Evolutionary conservation across 1,140 invertebrate species (phyloP).

Genomic region (Zaprionus africanus): DNA sequence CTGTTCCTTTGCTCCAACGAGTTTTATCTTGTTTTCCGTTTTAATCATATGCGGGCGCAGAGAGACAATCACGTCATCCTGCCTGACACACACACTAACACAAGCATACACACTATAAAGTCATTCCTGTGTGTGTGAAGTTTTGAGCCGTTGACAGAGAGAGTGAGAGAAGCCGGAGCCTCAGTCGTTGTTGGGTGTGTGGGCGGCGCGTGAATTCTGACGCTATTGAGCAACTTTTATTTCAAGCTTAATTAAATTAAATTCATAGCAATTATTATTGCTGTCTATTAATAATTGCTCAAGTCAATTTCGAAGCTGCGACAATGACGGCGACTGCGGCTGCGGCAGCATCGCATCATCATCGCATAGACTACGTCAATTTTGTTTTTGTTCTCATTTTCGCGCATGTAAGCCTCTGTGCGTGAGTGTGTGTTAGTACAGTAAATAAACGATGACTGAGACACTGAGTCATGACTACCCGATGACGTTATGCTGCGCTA

Average conservation of each 20-base stretch:
- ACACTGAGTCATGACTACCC: conserved; percentile 48
- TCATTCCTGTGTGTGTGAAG: conserved; percentile 41
- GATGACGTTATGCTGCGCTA: conserved; percentile 58
- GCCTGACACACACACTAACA: conserved; percentile 53
- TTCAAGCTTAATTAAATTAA: conserved; percentile 43
- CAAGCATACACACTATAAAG: conserved; percentile 35
- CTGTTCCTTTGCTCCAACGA: conserved; percentile 72
- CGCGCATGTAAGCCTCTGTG: conserved; percentile 16
- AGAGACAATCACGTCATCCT: conserved; percentile 80
- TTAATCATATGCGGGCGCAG: conserved; percentile 79
- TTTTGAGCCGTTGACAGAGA: conserved; percentile 34
- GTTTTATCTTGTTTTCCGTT: conserved; percentile 82
- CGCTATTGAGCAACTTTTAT: conserved; percentile 24
- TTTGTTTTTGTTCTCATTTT: conserved; percentile 44
- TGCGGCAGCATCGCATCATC: conserved; percentile 34
- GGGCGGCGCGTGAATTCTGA: conserved; percentile 38
- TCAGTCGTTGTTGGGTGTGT: conserved; percentile 21
- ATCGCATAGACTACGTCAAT: conserved; percentile 35
- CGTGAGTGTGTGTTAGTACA: conserved; percentile 38
- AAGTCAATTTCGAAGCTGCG: conserved; percentile 16
- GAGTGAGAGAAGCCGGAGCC: conserved; percentile 7
- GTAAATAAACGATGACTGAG: conserved; percentile 52
- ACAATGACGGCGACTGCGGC: not conserved
- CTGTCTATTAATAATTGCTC: conserved; percentile 31
- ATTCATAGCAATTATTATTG: conserved; percentile 26